phyloP scores from a whole-genome alignment of 2,888 invertebrate genomes.

The Isotomurus palustris region DNA sequence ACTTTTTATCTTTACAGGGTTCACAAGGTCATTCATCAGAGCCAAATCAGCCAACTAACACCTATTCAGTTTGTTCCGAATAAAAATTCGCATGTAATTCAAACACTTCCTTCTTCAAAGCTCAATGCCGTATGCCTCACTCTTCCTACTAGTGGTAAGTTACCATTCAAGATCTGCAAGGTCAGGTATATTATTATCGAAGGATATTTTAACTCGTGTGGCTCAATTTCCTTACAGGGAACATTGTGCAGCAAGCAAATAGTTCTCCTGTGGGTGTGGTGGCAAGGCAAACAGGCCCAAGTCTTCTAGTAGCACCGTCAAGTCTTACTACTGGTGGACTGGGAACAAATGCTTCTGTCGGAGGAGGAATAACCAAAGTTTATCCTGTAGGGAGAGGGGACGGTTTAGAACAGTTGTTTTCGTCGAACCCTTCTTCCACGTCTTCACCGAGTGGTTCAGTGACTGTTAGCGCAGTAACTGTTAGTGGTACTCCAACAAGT shows the following conservation, averaged over 20 bases:
- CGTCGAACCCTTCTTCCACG: conserved; percentile 15
- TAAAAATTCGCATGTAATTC: conserved; percentile 37
- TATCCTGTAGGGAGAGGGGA: conserved; percentile 42
- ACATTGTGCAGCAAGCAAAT: too few species aligned
- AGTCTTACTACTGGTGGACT: conserved; percentile 5
- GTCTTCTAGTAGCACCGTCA: conserved; percentile 41
- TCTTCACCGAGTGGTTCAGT: conserved; percentile 30
- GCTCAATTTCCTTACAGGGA: background rate
- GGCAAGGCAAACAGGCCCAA: conserved; percentile 28
- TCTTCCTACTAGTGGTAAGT: conserved; percentile 39
- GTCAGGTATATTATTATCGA: too few species aligned
- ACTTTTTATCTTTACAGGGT: conserved; percentile 10
- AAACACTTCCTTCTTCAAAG: conserved; percentile 40
- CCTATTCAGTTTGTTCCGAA: conserved; percentile 46
- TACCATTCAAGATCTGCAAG: background rate
- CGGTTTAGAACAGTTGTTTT: background rate
- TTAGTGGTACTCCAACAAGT: conserved; percentile 25
- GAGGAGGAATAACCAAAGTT: conserved; percentile 28
- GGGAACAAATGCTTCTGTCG: background rate
- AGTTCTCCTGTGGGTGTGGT: conserved; percentile 43
- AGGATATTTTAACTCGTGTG: too few species aligned
- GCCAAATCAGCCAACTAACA: conserved; percentile 48
- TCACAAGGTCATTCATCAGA: conserved; percentile 48
- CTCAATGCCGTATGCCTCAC: conserved; percentile 39
- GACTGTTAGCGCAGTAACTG: conserved; percentile 28